Evolutionary conservation across 2,797 vertebrate genomes (phyloP), one percentile per base, ranked within the genome.

Genomic region (Pterois miles): DNA sequence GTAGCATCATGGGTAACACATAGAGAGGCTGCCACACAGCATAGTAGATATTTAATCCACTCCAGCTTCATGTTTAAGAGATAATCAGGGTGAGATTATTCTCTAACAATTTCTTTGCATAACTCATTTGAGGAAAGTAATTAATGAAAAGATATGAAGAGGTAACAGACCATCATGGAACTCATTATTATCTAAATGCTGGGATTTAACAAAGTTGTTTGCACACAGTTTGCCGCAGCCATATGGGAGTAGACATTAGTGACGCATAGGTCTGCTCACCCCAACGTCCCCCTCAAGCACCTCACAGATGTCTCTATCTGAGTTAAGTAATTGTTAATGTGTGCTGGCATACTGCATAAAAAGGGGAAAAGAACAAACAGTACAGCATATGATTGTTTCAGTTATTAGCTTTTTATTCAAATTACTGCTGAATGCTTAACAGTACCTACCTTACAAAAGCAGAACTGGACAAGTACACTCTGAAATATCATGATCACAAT

Each of bases 241-340:
- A 18, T 52, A 56, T 77, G 75, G 40, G 54, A 69, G 73, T 7
- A 56, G 71, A 76, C 77, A 76, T 34, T 20, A 62, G 50, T 64
- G 53, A 78, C 75, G 71, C 36, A 68, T 31, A 63, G 65, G 31
- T 69, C 57, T 46, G 27, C 38, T 65, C 43, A 72, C 64, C 56
- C 27, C 11, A 64, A 31, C 40, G 33, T 65, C 48, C 27, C 31
- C 69, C 71, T 67, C 65, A 54, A 72, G 74, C 63, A 65, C 53
- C 65, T 65, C 70, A 65, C 79, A 71, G 62, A 71, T 66, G 63
- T 75, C 72, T 65, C 64, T 48, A 18, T 52, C 46, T 75, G 38
- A 18, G 27, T 20, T 57, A 57, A 57, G 29, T 57, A 33, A 31
- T 31, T 57, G 16, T 57, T 50, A 50, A 50, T 50, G 46, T 22